Evolutionary conservation across 2,797 vertebrate genomes (phyloP).

Genomic region (Ibycter americanus): DNA sequence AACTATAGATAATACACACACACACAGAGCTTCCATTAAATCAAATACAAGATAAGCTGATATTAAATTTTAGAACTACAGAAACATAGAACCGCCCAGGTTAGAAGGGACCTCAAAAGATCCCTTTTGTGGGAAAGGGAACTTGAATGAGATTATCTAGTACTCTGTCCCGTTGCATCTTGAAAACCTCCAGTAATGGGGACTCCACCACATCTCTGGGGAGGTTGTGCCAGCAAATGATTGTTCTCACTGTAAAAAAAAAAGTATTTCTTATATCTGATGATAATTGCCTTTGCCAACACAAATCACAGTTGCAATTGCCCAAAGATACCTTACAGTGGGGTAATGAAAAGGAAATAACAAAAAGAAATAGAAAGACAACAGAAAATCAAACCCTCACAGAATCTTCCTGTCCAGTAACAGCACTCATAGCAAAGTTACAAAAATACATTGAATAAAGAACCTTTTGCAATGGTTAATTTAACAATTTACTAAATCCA

Average conservation of each 20-base stretch:
- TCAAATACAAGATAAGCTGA: neutral
- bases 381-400: neutral
- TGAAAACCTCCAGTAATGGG: neutral
- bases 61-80: neutral
- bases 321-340: neutral
- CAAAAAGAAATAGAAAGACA: neutral
- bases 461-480: neutral
- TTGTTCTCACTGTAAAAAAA: neutral
- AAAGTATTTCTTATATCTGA: neutral
- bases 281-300: neutral
- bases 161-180: neutral
- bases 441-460: neutral
- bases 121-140: neutral
- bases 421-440: neutral
- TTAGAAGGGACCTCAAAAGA: neutral
- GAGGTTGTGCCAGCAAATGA: neutral
- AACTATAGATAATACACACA: neutral
- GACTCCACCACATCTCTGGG: neutral
- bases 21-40: neutral
- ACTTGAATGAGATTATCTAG: neutral
- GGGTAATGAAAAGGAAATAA: neutral
- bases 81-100: neutral
- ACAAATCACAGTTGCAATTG: neutral
- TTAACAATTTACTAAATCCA: neutral
- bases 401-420: neutral